Conservation (phyloP, 1,140 invertebrate genomes). For the Ganaspis sp. region DNA sequence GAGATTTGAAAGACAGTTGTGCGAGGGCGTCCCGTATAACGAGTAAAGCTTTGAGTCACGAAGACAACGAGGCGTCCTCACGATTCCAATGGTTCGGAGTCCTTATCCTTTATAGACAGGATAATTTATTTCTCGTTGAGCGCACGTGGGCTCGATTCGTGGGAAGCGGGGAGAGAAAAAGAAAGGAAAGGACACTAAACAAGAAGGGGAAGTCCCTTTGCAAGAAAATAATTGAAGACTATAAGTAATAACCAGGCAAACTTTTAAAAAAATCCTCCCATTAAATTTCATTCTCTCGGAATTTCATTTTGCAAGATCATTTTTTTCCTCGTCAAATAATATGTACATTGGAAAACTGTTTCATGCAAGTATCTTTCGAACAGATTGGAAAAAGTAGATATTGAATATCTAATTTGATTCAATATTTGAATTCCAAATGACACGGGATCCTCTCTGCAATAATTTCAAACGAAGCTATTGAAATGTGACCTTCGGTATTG, state of each 20-base stretch:
- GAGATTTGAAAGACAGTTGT: conserved; percentile 20
- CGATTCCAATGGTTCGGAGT: conserved; percentile 50
- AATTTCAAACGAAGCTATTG: too few species aligned
- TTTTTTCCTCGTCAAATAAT: too few species aligned
- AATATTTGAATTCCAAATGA: too few species aligned
- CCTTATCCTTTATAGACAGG: conserved; percentile 51
- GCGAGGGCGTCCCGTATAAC: conserved; percentile 47
- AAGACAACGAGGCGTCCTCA: conserved; percentile 47
- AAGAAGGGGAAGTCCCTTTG: background rate
- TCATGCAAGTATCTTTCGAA: too few species aligned
- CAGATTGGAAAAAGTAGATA: too few species aligned
- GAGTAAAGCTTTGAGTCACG: conserved; percentile 49
- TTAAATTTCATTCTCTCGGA: too few species aligned
- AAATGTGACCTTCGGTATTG: too few species aligned
- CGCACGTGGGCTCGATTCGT: conserved; percentile 51
- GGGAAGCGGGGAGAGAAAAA: conserved; percentile 42
- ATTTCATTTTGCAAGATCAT: too few species aligned
- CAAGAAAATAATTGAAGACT: conserved; percentile 15
- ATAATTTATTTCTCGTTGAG: conserved; percentile 51
- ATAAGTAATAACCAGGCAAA: background rate
- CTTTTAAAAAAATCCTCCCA: too few species aligned
- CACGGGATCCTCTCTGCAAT: too few species aligned
- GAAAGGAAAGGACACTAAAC: conserved; percentile 17
- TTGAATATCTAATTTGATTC: too few species aligned
- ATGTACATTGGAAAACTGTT: too few species aligned